Evolutionary conservation across 2,888 invertebrate species (phyloP).

Genomic region (Odontocolon sp.): DNA sequence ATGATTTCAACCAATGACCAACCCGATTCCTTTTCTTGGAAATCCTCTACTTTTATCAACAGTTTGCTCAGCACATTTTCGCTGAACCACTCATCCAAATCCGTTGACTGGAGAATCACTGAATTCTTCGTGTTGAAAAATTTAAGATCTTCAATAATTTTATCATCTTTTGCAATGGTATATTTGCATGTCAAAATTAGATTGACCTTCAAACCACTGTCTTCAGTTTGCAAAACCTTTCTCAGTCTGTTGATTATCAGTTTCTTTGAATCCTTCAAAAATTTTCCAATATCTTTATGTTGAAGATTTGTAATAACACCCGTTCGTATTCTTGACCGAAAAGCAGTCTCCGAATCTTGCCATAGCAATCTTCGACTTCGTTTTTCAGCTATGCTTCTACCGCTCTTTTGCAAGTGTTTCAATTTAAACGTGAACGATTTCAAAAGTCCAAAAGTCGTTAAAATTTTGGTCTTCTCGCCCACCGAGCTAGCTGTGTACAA

Average conservation of each 20-base stretch:
- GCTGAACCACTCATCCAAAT: conserved; percentile 14
- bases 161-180: background rate
- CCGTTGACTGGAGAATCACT: background rate
- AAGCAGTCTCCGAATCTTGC: conserved; percentile 24
- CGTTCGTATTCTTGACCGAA: conserved; percentile 36
- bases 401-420: too few species aligned
- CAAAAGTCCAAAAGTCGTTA: too few species aligned
- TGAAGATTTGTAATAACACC: conserved; percentile 36
- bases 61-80: background rate
- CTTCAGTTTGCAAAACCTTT: conserved; percentile 17
- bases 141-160: conserved; percentile 33
- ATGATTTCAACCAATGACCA: conserved; percentile 61
- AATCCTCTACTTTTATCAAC: conserved; percentile 50
- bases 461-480: too few species aligned
- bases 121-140: conserved; percentile 29
- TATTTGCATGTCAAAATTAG: conserved; percentile 32
- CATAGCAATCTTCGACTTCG: conserved; percentile 15
- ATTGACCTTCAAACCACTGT: conserved; percentile 43
- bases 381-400: too few species aligned
- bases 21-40: conserved; percentile 58
- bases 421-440: too few species aligned
- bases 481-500: too few species aligned
- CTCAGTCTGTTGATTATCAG: conserved; percentile 18
- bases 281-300: conserved; percentile 29
- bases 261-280: conserved; percentile 28